A percentile compares a stretch with the other conserved stretches of the same genome.
Conservation (phyloP, 2,113 vertebrate species). For the Psittacula cyanocephala region DNA sequence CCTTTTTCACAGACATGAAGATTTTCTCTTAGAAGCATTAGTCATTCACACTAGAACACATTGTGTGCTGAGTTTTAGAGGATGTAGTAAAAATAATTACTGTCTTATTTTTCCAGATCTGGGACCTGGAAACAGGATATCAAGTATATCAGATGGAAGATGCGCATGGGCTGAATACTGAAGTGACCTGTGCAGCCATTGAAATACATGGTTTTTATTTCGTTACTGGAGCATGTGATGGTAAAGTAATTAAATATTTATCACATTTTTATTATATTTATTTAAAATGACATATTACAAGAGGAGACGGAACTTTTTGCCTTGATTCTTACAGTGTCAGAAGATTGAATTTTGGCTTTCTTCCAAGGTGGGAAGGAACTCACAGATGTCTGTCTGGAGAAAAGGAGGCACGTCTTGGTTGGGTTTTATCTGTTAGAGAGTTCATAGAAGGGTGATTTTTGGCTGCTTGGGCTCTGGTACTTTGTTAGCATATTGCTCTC, state of each 20-base stretch:
- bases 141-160: slow-evolving; percentile 75
- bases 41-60: neutral
- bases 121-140: slow-evolving; percentile 75
- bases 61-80: neutral
- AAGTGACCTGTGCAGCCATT: slow-evolving; percentile 70
- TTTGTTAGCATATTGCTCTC: neutral
- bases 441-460: neutral
- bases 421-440: neutral
- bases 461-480: neutral
- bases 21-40: neutral
- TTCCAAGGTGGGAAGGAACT: neutral
- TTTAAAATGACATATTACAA: neutral
- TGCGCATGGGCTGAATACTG: slow-evolving; percentile 62
- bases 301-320: neutral
- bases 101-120: slow-evolving; percentile 60
- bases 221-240: slow-evolving; percentile 74
- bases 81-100: neutral
- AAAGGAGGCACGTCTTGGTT: neutral
- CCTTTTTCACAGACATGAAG: neutral
- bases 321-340: neutral
- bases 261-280: neutral
- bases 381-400: neutral
- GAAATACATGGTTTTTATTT: slow-evolving; percentile 65
- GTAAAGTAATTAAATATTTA: slow-evolving; percentile 54
- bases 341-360: neutral